Conservation (phyloP, 2,888 invertebrate species). For the Lamellibrachia satsuma region DNA sequence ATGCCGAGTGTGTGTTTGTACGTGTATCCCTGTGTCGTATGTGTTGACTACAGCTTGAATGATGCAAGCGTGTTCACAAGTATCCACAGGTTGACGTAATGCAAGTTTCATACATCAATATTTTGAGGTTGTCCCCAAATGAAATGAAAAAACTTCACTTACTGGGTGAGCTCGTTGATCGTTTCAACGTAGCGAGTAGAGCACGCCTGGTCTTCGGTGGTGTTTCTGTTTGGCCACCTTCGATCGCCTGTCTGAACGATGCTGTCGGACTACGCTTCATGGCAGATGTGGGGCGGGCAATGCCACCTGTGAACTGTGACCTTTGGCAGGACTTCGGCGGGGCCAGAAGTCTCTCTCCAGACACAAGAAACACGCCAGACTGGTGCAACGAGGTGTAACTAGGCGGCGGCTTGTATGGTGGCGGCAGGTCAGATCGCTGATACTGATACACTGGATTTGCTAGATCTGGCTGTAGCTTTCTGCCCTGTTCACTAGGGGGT, state of each 20-base stretch:
- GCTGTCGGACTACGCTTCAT: not conserved
- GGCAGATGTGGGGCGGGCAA: not conserved
- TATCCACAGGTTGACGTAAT: no score
- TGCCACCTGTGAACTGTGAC: not conserved
- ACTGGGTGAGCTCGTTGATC: constrained; percentile 20
- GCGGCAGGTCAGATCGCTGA: constrained; percentile 27
- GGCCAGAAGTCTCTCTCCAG: not conserved
- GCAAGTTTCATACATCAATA: no score
- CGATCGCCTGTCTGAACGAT: not conserved
- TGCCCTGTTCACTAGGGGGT: not conserved
- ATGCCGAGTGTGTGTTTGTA: no score
- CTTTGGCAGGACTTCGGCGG: not conserved
- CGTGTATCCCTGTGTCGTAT: no score
- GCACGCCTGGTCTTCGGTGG: not conserved
- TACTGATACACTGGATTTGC: not conserved
- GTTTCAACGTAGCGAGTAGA: not conserved
- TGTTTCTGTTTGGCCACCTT: not conserved
- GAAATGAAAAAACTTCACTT: not conserved
- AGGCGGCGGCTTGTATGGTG: constrained; percentile 39
- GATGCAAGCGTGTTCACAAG: no score
- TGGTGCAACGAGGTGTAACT: constrained; percentile 30
- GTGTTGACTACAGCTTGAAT: no score
- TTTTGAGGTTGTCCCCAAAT: no score
- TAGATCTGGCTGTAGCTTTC: not conserved
- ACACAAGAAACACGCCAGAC: not conserved